Evolutionary conservation across 1,140 invertebrate genomes (phyloP), one percentile per base, ranked within the genome.

Genomic region (Calliphora vicina): DNA sequence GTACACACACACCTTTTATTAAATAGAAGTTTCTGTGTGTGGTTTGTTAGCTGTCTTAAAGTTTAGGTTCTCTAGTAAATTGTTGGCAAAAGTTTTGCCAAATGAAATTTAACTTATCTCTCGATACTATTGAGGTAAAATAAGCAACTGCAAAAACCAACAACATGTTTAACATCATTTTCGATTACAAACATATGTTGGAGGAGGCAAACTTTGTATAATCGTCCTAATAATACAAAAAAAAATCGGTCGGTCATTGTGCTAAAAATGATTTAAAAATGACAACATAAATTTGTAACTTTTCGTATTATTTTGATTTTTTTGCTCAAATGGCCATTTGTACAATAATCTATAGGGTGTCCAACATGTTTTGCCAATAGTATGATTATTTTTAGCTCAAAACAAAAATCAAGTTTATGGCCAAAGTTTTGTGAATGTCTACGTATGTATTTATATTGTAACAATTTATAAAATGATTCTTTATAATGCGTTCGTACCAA

Each of bases 81-180:
- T 74, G 27, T 74, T 74, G 9, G 72, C 72, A 74, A 74, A 74
- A 74, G n/a, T 74, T 35, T 74, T 74, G 6, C 13, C 72, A 35
- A 74, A 35, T 74, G 72, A 35, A 42, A 74, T 74, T 35, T 73
- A 4, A 35, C 72, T 74, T 74, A 74, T 35, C 27, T 35, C 72
- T 74, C 27, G 72, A 74, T 74, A 17, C 35, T 35, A 74, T 74
- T 42, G 15, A 74, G 72, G 27, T 35, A 74, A 42, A 6, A 35
- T 27, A 50, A 50, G 45, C 72, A 74, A 27, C 23, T 9, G 71
- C 20, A 73, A 27, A 29, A 74, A 17, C 35, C 17, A 12, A 71
- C 67, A 71, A 20, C 23, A 50, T 35, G 35, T 35, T 35, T 35
- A 35, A 35, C 35, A 35, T 50, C 12, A 12, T 50, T 50, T 50